These are phyloP conservation scores for Ctenosaura bakeri DNA, from an alignment of 2,797 vertebrate genomes.

Conservation along the genomic window DNA sequence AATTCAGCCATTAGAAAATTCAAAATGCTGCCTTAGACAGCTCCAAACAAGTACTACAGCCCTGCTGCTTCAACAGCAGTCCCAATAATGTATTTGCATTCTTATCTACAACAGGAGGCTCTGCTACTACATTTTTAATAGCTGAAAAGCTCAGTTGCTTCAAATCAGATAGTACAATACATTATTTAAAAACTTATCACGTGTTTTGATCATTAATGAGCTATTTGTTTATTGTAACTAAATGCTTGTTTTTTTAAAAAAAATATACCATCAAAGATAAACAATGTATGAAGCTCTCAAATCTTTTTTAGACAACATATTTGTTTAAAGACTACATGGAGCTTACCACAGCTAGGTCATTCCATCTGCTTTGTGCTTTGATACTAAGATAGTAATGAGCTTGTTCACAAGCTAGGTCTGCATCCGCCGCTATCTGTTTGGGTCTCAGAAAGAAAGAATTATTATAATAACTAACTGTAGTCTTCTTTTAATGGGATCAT, in stretches of 20 bases:
- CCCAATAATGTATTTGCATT: background rate
- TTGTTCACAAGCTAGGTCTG: slow-evolving; percentile 84
- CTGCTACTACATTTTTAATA: slow-evolving; percentile 4
- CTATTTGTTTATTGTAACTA: slow-evolving; percentile 59
- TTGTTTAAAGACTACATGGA: slow-evolving; percentile 66
- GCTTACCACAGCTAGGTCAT: slow-evolving; percentile 85
- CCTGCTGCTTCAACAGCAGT: background rate
- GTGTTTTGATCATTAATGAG: slow-evolving; percentile 71
- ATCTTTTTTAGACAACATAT: slow-evolving; percentile 64
- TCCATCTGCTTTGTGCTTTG: slow-evolving; percentile 83
- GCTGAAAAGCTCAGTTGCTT: slow-evolving; percentile 7
- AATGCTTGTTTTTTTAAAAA: slow-evolving; percentile 45
- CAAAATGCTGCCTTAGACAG: background rate
- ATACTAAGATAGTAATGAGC: slow-evolving; percentile 83
- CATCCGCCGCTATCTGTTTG: slow-evolving; percentile 75
- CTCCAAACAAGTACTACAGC: background rate
- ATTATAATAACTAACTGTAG: slow-evolving; percentile 51
- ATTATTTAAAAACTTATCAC: slow-evolving; percentile 40
- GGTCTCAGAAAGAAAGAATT: slow-evolving; percentile 72
- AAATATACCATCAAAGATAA: slow-evolving; percentile 71
- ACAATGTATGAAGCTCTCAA: slow-evolving; percentile 67
- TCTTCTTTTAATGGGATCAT: slow-evolving; percentile 55
- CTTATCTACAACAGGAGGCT: background rate
- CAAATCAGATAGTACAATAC: slow-evolving; percentile 37
- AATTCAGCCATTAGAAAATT: background rate